Base-by-base conservation (phyloP, 2,797 vertebrate genomes). In the Gymnothorax javanicus region DNA sequence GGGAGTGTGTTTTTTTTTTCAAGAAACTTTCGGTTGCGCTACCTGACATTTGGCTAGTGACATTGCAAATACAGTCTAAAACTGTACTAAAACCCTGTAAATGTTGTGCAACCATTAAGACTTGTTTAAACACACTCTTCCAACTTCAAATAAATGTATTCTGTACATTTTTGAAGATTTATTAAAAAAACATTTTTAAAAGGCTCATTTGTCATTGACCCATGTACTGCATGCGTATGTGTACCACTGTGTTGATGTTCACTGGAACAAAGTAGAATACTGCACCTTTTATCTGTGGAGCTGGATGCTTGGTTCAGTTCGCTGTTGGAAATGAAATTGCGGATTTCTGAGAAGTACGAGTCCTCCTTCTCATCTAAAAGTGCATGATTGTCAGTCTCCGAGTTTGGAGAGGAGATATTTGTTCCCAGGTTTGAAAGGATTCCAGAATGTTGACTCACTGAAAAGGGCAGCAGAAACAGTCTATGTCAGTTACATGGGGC, bases 301-400 rank as follows among this genome's bases (percentile, higher is more conserved):
- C 97, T 93, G 4, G 98, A 95, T 0, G 97, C 96, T 95, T 98
- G 98, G 94, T 95, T 98, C 95, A 98, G 95, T 94, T 99, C 98
- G 59, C 96, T 99, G 92, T 99, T 99, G 93, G 98, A 99, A 93
- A 99, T 99, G 95, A 99, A 99, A 94, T 99, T 99, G 91, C 98
- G 96, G 94, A 99, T 99, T 96, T 99, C 98, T 1, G 98, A 99
- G 96, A 99, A 99, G 94, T 99, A 99, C 0, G 98, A 97, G 93
- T 99, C 98, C 91, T 99, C 98, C 94, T 99, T 99, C 95, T 99
- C 98, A 0, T 99, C 98, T 97, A 99, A 98, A 98, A 99, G 98
- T 97, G 98, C 98, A 93, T 99, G 98, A 97, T 98, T 97, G 97
- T 99, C 98, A 67, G 98, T 97, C 96, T 99, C 98, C 2, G 98